phyloP scores from a whole-genome alignment of 2,113 vertebrate genomes.

The Paratilapia polleni region DNA sequence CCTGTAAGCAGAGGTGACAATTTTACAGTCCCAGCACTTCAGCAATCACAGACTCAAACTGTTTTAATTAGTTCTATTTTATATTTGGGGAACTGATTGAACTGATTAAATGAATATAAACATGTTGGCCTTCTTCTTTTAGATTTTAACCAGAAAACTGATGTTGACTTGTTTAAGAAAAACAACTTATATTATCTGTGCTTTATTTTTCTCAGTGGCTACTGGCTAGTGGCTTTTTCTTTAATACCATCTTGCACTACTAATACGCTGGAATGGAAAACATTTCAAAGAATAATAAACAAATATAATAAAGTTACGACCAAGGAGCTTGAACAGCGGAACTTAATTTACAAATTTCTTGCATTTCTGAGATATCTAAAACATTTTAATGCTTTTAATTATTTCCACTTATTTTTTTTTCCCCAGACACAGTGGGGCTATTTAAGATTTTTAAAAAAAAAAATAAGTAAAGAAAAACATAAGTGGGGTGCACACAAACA shows the following conservation, averaged over 20 bases:
- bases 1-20: slow-evolving; percentile 88
- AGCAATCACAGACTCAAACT: slow-evolving; percentile 80
- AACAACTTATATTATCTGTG: not conserved
- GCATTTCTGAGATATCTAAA: slow-evolving; percentile 7
- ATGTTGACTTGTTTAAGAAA: slow-evolving; percentile 17
- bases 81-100: slow-evolving; percentile 18
- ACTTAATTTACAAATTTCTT: slow-evolving; percentile 29
- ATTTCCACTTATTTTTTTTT: not conserved
- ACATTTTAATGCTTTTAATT: slow-evolving; percentile 5
- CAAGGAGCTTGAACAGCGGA: not conserved
- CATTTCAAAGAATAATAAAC: not conserved
- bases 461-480: slow-evolving; percentile 38
- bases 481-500: slow-evolving; percentile 32
- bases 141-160: not conserved
- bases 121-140: not conserved
- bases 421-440: not conserved
- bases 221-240: not conserved
- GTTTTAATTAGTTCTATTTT: slow-evolving; percentile 80
- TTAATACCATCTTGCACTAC: not conserved
- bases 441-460: not conserved
- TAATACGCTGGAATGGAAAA: not conserved
- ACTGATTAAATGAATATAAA: slow-evolving; percentile 11
- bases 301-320: slow-evolving; percentile 15
- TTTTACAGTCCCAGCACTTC: slow-evolving; percentile 88
- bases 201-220: not conserved